Conservation (phyloP, 92 coral and sea anemone genomes). For the Zoanthus sansibaricus region DNA sequence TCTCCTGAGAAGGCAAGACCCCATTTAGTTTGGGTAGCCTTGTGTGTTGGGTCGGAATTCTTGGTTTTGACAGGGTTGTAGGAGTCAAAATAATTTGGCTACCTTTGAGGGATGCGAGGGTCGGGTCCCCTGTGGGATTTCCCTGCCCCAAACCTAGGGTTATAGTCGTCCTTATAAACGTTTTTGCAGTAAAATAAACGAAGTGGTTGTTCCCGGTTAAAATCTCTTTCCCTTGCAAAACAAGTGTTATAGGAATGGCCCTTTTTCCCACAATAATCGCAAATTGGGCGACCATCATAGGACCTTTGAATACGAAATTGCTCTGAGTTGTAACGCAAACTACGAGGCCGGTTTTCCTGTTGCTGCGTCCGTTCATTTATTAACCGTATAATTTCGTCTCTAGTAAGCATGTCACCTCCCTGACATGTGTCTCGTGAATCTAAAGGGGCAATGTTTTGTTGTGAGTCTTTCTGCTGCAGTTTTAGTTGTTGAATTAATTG, state of each 20-base stretch:
- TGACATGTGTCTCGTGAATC: neutral
- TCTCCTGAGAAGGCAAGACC: constrained; percentile 36
- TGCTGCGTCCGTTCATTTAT: neutral
- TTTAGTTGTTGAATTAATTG: constrained; percentile 11
- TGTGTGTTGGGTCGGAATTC: neutral
- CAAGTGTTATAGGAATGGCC: neutral
- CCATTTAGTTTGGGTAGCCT: constrained; percentile 15
- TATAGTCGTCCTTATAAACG: too few relatives aligned
- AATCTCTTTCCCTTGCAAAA: neutral
- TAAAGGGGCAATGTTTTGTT: neutral
- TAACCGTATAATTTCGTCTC: neutral
- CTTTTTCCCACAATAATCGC: constrained; percentile 8
- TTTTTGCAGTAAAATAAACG: too few relatives aligned
- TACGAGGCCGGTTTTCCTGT: neutral
- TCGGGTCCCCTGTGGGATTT: neutral
- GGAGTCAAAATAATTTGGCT: neutral
- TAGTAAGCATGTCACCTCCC: neutral
- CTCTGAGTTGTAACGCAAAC: neutral
- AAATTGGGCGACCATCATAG: constrained; percentile 24
- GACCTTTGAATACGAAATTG: constrained; percentile 1
- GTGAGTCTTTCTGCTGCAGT: neutral
- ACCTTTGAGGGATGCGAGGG: neutral
- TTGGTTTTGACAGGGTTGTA: neutral
- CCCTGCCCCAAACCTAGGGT: too few relatives aligned
- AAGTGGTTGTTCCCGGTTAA: too few relatives aligned